Evolutionary conservation across 2,797 vertebrate genomes (phyloP), one percentile per base, ranked within the genome.

Genomic region (Artibeus jamaicensis): DNA sequence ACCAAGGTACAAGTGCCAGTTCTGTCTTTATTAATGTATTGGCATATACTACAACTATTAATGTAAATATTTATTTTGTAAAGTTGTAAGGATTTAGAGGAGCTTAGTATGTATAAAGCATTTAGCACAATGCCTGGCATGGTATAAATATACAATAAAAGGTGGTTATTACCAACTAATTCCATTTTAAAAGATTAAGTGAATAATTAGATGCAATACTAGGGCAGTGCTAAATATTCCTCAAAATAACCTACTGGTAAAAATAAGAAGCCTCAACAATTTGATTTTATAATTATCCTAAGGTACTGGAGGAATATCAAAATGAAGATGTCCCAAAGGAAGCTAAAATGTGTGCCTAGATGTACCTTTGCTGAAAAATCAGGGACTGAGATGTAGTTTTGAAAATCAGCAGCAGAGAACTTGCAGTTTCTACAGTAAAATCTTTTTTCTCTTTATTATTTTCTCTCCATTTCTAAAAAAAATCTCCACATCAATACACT

Each of bases 241-340:
- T 87, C 76, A 91, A 73, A 74, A 82, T 91, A 87, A 78, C 42
- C n/a, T 67, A 34, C 16, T 70, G 37, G 14, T 44, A 82, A 24
- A 86, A 74, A 76, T 73, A 74, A 84, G n/a, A 78, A 74, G 57
- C 19, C 32, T 57, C 29, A 81, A 86, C 24, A 73, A 81, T 65
- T 50, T 85, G n/a, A 70, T 48, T 79, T 71, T 79, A 44, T 39
- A 86, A 91, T 74, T 74, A 86, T 57, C 88, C 55, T 94, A 81
- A 81, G 14, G 82, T 42, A 94, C 22, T 67, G 9, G 44, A n/a
- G 46, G 29, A 46, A 79, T 77, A 42, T 62, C 42, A 83, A 83
- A 88, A 92, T 18, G 21, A 91, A 57, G 21, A 76, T 22, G 15
- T 42, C 21, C 84, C 53, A 88, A 88, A 92, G 42, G 42, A 77